Conservation (phyloP, 2,113 vertebrate genomes). For the Hyperopisus bebe region DNA sequence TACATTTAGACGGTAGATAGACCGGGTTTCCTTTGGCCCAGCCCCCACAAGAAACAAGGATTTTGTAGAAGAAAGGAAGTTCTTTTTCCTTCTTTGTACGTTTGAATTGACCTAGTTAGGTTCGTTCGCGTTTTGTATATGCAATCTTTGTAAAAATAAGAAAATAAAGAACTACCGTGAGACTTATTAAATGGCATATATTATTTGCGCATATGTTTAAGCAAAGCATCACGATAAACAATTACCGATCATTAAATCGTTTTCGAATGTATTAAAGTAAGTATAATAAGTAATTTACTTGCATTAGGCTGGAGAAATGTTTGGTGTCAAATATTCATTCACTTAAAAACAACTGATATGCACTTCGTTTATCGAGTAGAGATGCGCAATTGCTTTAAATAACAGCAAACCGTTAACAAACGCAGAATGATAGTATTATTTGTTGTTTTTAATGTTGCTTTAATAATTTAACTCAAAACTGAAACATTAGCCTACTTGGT, state of each 20-base stretch:
- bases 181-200: not conserved
- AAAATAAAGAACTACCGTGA: not conserved
- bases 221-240: not conserved
- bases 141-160: not conserved
- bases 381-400: not conserved
- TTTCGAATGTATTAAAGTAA: not conserved
- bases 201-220: not conserved
- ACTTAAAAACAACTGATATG: not conserved
- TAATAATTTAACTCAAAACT: not conserved
- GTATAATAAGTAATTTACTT: not conserved
- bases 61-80: not conserved
- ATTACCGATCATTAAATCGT: not conserved
- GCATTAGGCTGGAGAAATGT: not conserved
- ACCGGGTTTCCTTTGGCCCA: not conserved
- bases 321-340: not conserved
- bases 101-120: not conserved
- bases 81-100: not conserved
- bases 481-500: not conserved
- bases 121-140: not conserved
- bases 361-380: not conserved
- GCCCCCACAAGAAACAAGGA: constrained; percentile 7
- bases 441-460: not conserved
- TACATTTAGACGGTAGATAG: not conserved
- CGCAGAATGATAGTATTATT: not conserved
- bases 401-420: not conserved